Evolutionary conservation across 2,113 vertebrate genomes (phyloP), one percentile per base, ranked within the genome.

Genomic region (Gymnorhina tibicen): DNA sequence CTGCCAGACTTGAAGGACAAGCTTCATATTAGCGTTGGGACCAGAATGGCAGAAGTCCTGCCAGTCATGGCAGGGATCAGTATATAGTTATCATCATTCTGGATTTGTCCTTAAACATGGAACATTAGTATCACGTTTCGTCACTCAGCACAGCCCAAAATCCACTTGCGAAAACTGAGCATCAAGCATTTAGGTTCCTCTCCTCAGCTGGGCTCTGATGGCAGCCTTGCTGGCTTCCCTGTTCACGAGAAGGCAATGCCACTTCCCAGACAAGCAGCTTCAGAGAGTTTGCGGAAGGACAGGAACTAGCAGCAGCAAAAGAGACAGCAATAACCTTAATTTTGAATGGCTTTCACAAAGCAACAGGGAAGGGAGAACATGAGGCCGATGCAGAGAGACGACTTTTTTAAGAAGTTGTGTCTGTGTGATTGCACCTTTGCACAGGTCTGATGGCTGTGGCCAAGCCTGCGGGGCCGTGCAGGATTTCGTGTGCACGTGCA

Each of bases 401-500:
- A 49, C 15, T 46, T 85, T 69, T 58, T 78, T 0, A 2, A 39
- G 19, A 63, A 66, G 26, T 11, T 0, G 0, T 42, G 32, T 5
- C 68, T 18, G 15, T 13, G 23, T 4, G 17, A 11, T 13, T 21
- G 19, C 35, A 2, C 19, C 5, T 62, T n/a, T 42, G 55, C 68
- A 24, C 18, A 18, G 41, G 22, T n/a, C 53, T 27, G 41, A 22
- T 27, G 41, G 60, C 44, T 0, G 1, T 22, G 70, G 46, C 24
- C 63, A 26, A 55, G 26, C 6, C 19, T 7, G 7, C 0, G 0
- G 37, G 11, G 32, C 10, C 7, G 2, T 7, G 32, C 67, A 11
- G 70, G 47, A 42, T 22, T 63, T 23, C 1, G 0, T 52, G 22
- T 32, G n/a, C 10, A 3, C 4, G 2, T 1, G 0, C 4, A 0